Conservation (phyloP, 2,113 vertebrate genomes). For the Rhinoderma darwinii region DNA sequence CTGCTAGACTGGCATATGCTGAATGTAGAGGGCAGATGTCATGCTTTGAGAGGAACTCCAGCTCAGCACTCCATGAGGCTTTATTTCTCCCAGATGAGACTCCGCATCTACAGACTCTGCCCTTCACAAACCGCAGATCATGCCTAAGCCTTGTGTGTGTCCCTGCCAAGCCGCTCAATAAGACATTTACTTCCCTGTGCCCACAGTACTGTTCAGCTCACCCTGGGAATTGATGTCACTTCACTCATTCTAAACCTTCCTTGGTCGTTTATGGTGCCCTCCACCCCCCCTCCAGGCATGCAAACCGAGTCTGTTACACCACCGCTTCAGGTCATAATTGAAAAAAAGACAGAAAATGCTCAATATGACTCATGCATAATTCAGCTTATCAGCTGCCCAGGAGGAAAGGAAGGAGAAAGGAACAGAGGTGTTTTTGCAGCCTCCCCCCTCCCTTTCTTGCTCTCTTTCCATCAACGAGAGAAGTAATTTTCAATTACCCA, state of each 20-base stretch:
- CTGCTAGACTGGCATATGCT: conserved; percentile 22
- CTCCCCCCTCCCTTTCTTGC: conserved; percentile 58
- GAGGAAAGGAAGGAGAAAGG: conserved; percentile 66
- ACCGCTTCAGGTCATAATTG: conserved; percentile 71
- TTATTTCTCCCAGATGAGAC: conserved; percentile 27
- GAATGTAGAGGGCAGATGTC: conserved; percentile 36
- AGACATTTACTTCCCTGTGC: neutral
- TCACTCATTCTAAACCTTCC: conserved; percentile 67
- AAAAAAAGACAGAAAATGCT: conserved; percentile 73
- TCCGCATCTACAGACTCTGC: neutral
- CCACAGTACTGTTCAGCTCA: conserved; percentile 59
- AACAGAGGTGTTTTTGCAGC: conserved; percentile 64
- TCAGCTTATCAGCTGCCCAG: conserved; percentile 71
- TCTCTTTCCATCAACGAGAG: conserved; percentile 65
- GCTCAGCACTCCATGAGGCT: neutral
- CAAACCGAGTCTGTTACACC: conserved; percentile 62
- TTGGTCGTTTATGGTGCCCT: conserved; percentile 50
- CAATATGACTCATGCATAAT: conserved; percentile 74
- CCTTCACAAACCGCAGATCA: neutral
- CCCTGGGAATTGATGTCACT: conserved; percentile 64
- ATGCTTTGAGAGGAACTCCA: neutral
- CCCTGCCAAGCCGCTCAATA: neutral
- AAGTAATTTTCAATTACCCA: conserved; percentile 72
- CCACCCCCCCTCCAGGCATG: conserved; percentile 64
- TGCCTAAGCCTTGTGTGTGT: neutral